Evolutionary conservation across 2,113 vertebrate species (phyloP), one percentile per base, ranked within the genome.

Genomic region (Elanus axillaris): DNA sequence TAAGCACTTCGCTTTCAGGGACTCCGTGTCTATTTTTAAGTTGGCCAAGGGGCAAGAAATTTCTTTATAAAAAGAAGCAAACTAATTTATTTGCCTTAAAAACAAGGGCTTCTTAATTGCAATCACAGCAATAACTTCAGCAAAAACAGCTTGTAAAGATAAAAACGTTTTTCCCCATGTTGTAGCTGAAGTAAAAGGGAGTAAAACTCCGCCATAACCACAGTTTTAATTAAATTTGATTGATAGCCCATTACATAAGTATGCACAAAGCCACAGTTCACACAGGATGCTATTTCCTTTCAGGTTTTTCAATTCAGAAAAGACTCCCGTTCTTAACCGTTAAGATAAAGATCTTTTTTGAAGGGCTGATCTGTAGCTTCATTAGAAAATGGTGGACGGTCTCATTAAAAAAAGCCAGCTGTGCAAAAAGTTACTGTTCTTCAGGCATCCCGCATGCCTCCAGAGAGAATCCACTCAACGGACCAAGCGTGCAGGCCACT

Each of bases 201-300:
- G 79, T 42, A 45, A 94, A 96, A 94, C 26, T 42, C 74, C 1
- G 0, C 14, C 16, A 3, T 72, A 66, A 91, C 4, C 40, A 31
- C 34, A 62, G 48, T 76, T 91, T 97, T 94, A 96, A 95, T 95
- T 94, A 96, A 94, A 64, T 88, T 29, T 93, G 82, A 95, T 25
- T 89, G 88, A 93, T 81, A 86, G 69, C 55, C 31, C 63, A 74
- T 21, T 86, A 36, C 73, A 17, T 38, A 91, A 85, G 76, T 10
- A 89, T 11, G 50, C 90, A 93, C 58, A 48, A 16, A 36, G 74
- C 91, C 82, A 64, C 40, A 58, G 60, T 8, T 86, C 8, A 0
- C 52, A 40, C 32, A 68, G 80, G 79, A 84, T 18, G 42, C 36
- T 2, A 1, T 29, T 88, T 76, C 79, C 73, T 92, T 85, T 67